phyloP scores from a whole-genome alignment of 2,113 vertebrate species.

The Microcebus tavaratra region DNA sequence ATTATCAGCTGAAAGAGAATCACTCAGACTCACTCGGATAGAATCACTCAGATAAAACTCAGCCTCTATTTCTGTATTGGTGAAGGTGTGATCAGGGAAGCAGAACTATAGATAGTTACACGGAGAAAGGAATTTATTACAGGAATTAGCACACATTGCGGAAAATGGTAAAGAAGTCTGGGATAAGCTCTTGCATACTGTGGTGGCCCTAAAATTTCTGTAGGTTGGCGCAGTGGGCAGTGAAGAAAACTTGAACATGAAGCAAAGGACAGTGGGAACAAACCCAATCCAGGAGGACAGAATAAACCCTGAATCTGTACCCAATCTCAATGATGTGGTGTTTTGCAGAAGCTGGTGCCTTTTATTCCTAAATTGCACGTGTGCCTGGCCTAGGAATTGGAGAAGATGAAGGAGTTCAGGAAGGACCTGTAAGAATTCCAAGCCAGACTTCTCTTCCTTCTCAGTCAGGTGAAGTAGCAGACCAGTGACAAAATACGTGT shows the following conservation, averaged over 20 bases:
- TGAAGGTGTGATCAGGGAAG: not conserved
- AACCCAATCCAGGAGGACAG: not conserved
- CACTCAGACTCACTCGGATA: no score
- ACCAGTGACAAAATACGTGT: not conserved
- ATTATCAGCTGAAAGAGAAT: not conserved
- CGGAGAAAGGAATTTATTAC: not conserved
- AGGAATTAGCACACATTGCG: not conserved
- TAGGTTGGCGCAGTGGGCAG: not conserved
- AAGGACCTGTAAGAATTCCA: not conserved
- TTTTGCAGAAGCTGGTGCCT: not conserved
- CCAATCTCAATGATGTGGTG: not conserved
- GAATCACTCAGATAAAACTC: not conserved
- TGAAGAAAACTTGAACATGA: not conserved
- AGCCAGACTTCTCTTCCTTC: not conserved
- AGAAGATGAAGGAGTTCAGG: not conserved
- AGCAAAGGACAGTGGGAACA: not conserved
- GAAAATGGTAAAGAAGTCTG: not conserved
- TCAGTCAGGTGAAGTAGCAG: not conserved
- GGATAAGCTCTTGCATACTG: not conserved
- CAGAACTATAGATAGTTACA: not conserved
- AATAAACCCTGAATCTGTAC: not conserved
- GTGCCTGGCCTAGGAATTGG: no score
- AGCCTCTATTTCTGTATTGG: not conserved
- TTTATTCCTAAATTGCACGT: not conserved
- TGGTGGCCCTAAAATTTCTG: not conserved